Conservation (phyloP, 2,888 invertebrate species). For the Deroplatys truncata region DNA sequence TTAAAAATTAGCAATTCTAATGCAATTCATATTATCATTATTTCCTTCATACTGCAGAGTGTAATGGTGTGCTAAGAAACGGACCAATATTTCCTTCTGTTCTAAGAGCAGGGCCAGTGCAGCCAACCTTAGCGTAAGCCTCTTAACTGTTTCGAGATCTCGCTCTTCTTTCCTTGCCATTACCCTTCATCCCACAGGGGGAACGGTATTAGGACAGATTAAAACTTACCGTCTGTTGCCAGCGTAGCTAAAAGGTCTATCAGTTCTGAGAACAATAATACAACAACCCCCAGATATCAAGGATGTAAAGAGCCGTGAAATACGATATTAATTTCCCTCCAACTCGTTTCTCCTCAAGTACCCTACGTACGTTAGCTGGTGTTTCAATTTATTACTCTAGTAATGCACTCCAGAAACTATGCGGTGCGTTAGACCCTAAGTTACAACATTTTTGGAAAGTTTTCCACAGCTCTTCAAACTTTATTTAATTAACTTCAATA, state of each 20-base stretch:
- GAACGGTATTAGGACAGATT: slow-evolving; percentile 1
- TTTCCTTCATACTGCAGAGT: neutral
- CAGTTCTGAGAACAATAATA: neutral
- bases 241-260: neutral
- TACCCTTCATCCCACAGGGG: neutral
- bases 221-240: neutral
- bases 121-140: neutral
- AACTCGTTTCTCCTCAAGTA: neutral
- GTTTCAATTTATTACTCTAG: neutral
- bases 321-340: neutral
- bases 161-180: neutral
- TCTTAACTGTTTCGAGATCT: slow-evolving; percentile 6
- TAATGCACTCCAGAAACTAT: neutral
- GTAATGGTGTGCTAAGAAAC: slow-evolving; percentile 10
- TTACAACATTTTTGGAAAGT: neutral
- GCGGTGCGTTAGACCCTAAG: neutral
- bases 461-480: neutral
- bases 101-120: neutral
- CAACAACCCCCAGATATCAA: neutral
- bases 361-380: neutral
- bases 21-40: slow-evolving; percentile 8
- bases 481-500: neutral
- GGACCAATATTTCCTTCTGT: slow-evolving; percentile 11
- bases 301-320: neutral
- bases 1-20: slow-evolving; percentile 12